Conservation (phyloP, 2,888 invertebrate genomes). For the Pollenia angustigena region DNA sequence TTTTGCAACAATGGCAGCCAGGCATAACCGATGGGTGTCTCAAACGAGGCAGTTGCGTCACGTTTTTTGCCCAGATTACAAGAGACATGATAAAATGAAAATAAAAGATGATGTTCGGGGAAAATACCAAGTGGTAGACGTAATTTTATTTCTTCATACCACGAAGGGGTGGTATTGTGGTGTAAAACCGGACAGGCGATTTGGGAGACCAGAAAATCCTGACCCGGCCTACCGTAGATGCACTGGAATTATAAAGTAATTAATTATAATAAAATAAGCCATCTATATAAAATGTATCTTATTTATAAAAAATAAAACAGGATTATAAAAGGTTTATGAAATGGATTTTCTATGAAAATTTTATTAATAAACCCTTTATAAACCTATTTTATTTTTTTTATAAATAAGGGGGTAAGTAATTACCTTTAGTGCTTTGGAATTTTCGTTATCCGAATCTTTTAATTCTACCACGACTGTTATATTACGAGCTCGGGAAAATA, state of each 20-base stretch:
- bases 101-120: conserved; percentile 94
- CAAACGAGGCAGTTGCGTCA: conserved; percentile 88
- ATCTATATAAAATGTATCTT: no score
- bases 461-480: conserved; percentile 96
- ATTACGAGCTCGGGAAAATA: conserved; percentile 96
- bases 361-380: not conserved
- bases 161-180: conserved; percentile 94
- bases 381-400: not conserved
- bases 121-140: conserved; percentile 94
- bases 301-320: no score
- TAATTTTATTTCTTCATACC: conserved; percentile 97
- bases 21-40: conserved; percentile 95
- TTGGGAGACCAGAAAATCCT: conserved; percentile 87
- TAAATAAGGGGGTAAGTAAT: conserved; percentile 71
- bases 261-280: not conserved
- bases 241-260: conserved; percentile 84
- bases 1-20: conserved; percentile 95
- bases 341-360: no score
- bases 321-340: no score
- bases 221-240: conserved; percentile 90
- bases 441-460: conserved; percentile 91
- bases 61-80: conserved; percentile 94
- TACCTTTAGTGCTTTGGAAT: conserved; percentile 90
- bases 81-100: conserved; percentile 97
- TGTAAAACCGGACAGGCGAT: conserved; percentile 93